A percentile compares a stretch with the other conserved stretches of the same genome.
Evolutionary conservation across 2,888 invertebrate genomes (phyloP).

Genomic region (Chironomus riparius): DNA sequence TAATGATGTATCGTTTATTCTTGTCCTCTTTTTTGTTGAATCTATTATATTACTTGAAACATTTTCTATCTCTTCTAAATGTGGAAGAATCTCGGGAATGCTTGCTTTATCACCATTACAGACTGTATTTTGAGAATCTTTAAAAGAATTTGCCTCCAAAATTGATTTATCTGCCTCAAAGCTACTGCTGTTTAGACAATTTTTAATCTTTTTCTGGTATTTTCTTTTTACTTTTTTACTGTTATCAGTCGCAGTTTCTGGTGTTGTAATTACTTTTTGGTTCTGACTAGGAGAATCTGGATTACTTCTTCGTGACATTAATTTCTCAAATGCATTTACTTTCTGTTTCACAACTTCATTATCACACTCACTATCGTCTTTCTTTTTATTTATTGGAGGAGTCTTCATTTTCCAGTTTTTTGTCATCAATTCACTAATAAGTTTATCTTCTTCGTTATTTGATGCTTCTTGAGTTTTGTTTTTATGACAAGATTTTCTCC

Average conservation of each 20-base stretch:
- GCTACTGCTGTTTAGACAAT: neutral
- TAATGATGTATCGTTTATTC: neutral
- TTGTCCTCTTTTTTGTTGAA: neutral
- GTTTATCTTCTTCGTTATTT: neutral
- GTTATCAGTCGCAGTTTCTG: neutral
- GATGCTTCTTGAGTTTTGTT: neutral
- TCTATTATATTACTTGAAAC: neutral
- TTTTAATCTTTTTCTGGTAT: slow-evolving; percentile 9
- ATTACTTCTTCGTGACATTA: slow-evolving; percentile 50
- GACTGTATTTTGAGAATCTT: slow-evolving; percentile 7
- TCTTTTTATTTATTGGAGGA: neutral
- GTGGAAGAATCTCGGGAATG: too few relatives aligned
- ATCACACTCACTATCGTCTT: neutral
- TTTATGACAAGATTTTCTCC: neutral
- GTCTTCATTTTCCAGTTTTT: slow-evolving; percentile 11
- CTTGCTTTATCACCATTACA: neutral
- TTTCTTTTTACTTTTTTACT: slow-evolving; percentile 8
- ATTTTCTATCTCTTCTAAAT: neutral
- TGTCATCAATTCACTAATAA: neutral
- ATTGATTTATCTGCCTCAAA: neutral
- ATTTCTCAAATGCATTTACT: slow-evolving; percentile 52
- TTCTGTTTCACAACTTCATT: slow-evolving; percentile 28
- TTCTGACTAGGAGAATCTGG: neutral
- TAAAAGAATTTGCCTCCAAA: neutral
- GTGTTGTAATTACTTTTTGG: neutral